phyloP scores from a whole-genome alignment of 2,797 vertebrate species.

The Pygocentrus nattereri region DNA sequence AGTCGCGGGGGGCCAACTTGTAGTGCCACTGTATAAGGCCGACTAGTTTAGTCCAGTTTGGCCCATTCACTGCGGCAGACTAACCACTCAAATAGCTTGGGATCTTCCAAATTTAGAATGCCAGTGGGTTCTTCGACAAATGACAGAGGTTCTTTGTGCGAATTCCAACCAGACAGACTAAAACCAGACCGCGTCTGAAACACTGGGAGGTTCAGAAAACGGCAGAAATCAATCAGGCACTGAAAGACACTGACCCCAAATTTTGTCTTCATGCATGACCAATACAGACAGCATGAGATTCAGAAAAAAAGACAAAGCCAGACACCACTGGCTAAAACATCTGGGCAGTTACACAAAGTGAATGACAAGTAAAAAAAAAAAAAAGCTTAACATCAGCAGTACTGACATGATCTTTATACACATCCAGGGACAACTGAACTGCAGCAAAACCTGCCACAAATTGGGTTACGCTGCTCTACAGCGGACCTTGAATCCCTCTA shows the following conservation, averaged over 20 bases:
- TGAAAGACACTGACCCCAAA: not conserved
- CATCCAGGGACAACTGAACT: no score
- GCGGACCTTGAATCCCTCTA: no score
- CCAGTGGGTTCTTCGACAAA: constrained; percentile 5
- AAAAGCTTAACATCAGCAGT: not conserved
- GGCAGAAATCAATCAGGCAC: not conserved
- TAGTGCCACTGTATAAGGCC: constrained; percentile 26
- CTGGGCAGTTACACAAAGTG: not conserved
- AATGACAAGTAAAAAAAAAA: not conserved
- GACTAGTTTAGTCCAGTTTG: constrained; percentile 3
- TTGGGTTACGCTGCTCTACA: no score
- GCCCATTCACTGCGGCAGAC: constrained; percentile 14
- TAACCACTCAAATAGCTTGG: constrained; percentile 3
- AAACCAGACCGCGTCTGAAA: not conserved
- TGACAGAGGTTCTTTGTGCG: not conserved
- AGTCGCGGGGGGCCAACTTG: constrained; percentile 15
- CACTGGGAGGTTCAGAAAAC: constrained; percentile 3
- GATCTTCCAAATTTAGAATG: constrained; percentile 13
- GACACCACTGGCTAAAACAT: not conserved
- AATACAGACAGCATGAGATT: not conserved
- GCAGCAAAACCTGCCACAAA: no score
- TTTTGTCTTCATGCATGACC: not conserved
- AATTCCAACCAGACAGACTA: constrained; percentile 18
- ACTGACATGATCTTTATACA: no score
- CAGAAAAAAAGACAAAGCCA: not conserved